phyloP scores from a whole-genome alignment of 37 sponge, comb jelly and placozoan species.

The Ianthella basta region DNA sequence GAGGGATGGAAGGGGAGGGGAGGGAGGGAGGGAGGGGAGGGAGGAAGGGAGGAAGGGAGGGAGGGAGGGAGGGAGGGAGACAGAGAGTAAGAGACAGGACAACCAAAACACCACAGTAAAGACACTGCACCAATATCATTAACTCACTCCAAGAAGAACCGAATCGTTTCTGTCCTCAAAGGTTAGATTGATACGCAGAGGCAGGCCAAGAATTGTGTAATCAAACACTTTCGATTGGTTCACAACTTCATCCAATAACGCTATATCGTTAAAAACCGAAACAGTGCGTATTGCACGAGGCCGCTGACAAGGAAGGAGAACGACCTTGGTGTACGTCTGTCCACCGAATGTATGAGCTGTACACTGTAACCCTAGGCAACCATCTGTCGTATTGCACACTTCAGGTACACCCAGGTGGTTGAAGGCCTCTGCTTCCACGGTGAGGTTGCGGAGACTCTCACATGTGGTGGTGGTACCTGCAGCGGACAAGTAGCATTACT shows the following conservation, averaged over 20 bases:
- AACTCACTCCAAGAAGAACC: slow-evolving; percentile 8
- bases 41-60: slow-evolving; percentile 46
- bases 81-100: too few species aligned
- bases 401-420: neutral
- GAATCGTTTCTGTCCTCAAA: neutral
- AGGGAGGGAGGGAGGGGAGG: slow-evolving; percentile 49
- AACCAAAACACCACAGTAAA: too few species aligned
- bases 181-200: neutral
- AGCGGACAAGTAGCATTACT: too few species aligned
- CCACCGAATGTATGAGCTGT: too few species aligned
- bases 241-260: neutral
- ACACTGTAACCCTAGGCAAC: slow-evolving; percentile 19
- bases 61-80: slow-evolving; percentile 13
- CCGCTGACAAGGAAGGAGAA: neutral
- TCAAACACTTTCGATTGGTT: neutral
- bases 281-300: neutral
- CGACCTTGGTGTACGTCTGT: neutral
- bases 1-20: slow-evolving; percentile 48
- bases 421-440: neutral
- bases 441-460: neutral
- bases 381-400: neutral
- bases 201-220: neutral
- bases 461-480: slow-evolving; percentile 11
- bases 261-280: neutral
- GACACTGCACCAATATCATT: too few species aligned